phyloP scores from a whole-genome alignment of 2,113 vertebrate genomes.

The Agapornis roseicollis region DNA sequence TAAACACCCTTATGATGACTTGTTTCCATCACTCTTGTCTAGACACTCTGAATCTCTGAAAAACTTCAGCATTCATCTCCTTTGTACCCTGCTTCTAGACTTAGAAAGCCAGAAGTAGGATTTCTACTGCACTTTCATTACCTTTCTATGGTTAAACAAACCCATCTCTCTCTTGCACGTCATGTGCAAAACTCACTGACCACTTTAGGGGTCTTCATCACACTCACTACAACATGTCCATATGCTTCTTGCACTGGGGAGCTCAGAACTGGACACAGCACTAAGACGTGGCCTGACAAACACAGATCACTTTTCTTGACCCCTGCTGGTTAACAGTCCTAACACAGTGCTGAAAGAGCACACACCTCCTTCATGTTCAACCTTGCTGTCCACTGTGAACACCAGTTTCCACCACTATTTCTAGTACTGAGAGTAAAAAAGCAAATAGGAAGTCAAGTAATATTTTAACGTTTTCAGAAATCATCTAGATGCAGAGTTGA shows the following conservation, averaged over 20 bases:
- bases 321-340: not conserved
- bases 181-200: not conserved
- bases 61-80: not conserved
- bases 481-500: not conserved
- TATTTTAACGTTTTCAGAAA: not conserved
- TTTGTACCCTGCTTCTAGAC: not conserved
- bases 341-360: not conserved
- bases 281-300: not conserved
- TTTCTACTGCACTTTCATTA: not conserved
- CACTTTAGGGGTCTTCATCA: not conserved
- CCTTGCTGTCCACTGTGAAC: not conserved
- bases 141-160: not conserved
- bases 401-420: not conserved
- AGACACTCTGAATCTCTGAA: not conserved
- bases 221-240: not conserved
- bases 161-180: accelerated
- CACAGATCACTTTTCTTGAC: not conserved
- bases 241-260: not conserved
- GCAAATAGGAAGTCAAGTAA: not conserved
- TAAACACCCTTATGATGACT: not conserved
- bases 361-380: not conserved
- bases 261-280: not conserved
- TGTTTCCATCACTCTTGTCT: not conserved
- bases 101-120: not conserved
- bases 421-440: not conserved